Conservation (phyloP, 2,797 vertebrate genomes). For the Rhinichthys osculus region DNA sequence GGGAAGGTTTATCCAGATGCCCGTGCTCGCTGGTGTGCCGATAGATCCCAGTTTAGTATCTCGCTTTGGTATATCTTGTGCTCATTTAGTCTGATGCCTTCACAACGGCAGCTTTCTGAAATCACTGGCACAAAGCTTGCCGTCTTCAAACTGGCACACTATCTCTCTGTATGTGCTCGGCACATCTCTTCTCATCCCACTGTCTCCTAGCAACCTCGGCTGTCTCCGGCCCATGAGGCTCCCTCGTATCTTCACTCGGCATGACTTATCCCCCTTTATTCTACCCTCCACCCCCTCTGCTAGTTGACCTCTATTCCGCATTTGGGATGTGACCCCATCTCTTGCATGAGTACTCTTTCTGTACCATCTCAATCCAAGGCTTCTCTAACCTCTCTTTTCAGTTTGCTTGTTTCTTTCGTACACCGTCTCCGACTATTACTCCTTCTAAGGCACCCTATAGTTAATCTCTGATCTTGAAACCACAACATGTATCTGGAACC, state of each 20-base stretch:
- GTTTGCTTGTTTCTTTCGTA: constrained; percentile 2
- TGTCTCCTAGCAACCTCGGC: constrained; percentile 80
- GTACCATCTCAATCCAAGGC: constrained; percentile 40
- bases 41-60: constrained; percentile 12
- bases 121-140: constrained; percentile 65
- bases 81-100: constrained; percentile 52
- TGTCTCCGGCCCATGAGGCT: constrained; percentile 69
- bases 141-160: constrained; percentile 64
- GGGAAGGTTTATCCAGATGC: constrained; percentile 37
- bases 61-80: constrained; percentile 24
- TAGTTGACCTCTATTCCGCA: constrained; percentile 45
- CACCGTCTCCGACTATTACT: constrained; percentile 28
- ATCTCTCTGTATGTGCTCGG: constrained; percentile 58
- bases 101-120: constrained; percentile 62
- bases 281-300: constrained; percentile 49
- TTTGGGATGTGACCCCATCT: constrained; percentile 67
- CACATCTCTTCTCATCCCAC: constrained; percentile 67
- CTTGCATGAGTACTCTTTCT: constrained; percentile 65
- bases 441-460: constrained; percentile 20
- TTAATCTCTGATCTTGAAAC: constrained; percentile 57
- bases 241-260: constrained; percentile 68
- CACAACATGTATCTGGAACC: constrained; percentile 54
- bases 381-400: constrained; percentile 16
- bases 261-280: constrained; percentile 64
- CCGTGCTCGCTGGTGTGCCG: background rate